Conservation (phyloP, 2,113 vertebrate species). For the Hypanus sabinus region DNA sequence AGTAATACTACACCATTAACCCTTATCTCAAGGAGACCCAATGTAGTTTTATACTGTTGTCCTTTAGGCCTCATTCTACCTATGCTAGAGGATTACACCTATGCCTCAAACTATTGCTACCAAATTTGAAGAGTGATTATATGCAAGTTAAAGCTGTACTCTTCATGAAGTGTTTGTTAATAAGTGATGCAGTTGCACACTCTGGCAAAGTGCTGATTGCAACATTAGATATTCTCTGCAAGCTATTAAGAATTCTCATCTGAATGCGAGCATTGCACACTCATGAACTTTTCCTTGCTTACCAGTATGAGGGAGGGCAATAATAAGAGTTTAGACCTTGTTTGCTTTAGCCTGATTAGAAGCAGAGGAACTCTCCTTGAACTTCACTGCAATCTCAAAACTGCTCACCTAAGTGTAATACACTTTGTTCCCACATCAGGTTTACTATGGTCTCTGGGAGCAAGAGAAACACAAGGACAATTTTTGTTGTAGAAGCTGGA, state of each 20-base stretch:
- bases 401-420: background rate
- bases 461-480: background rate
- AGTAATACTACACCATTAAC: too few relatives aligned
- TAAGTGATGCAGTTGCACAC: background rate
- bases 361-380: background rate
- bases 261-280: background rate
- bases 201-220: background rate
- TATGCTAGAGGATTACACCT: background rate
- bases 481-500: background rate
- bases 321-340: background rate
- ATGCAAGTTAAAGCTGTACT: background rate
- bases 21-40: too few relatives aligned
- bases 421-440: background rate
- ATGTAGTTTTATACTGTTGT: too few relatives aligned
- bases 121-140: background rate
- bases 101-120: background rate
- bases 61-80: background rate
- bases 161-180: background rate
- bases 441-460: background rate
- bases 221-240: background rate
- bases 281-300: background rate
- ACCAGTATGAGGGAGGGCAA: background rate
- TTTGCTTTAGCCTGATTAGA: background rate
- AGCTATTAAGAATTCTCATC: background rate
- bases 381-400: background rate